Percentiles rank a stretch among this genome's conserved stretches.
Evolutionary conservation across 2,888 invertebrate genomes (phyloP).

Genomic region (Thysanoteuthis rhombus): DNA sequence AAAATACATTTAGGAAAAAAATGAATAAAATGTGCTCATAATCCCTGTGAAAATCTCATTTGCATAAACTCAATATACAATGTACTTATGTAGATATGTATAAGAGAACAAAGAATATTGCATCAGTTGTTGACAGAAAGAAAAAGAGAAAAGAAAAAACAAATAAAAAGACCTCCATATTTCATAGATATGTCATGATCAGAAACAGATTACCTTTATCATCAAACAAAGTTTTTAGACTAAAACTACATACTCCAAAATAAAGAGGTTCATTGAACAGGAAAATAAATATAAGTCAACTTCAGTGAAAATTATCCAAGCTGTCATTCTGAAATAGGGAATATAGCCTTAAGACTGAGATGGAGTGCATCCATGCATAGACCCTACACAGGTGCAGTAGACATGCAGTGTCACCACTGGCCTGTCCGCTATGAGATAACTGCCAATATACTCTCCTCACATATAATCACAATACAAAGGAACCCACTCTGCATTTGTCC

Average conservation of each 20-base stretch:
- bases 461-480: background rate
- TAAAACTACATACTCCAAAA: slow-evolving; percentile 12
- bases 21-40: background rate
- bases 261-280: background rate
- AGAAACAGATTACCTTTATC: background rate
- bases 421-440: background rate
- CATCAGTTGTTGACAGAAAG: background rate
- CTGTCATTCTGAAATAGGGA: background rate
- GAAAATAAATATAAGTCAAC: slow-evolving; percentile 12
- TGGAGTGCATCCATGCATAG: background rate
- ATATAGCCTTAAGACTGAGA: background rate
- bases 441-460: background rate
- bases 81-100: background rate
- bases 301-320: background rate
- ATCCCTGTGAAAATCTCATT: background rate
- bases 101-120: background rate
- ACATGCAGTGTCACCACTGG: background rate
- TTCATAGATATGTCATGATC: background rate
- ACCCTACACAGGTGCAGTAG: background rate
- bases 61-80: background rate
- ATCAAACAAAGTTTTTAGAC: background rate
- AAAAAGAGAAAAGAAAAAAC: background rate
- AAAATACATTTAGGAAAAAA: background rate
- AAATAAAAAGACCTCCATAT: background rate
- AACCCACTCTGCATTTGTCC: background rate